Evolutionary conservation across 2,113 vertebrate genomes (phyloP).

Genomic region (Lates calcarifer): DNA sequence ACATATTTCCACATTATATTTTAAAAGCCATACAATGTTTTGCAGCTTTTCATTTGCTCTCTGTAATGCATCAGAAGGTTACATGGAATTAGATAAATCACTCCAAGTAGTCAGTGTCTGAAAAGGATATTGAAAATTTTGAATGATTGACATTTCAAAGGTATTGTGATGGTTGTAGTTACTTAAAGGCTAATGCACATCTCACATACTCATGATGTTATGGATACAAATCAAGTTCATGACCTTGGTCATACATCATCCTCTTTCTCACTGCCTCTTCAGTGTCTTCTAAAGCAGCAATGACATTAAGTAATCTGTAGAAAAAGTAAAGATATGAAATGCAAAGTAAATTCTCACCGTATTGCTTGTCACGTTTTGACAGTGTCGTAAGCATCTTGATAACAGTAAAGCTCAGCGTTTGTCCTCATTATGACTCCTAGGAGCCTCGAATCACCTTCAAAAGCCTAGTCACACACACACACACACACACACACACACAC

Average conservation of each 20-base stretch:
- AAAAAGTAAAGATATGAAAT: conserved; percentile 73
- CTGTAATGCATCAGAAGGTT: conserved; percentile 22
- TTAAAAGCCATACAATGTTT: conserved; percentile 19
- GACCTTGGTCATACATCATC: conserved; percentile 73
- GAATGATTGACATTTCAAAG: conserved; percentile 63
- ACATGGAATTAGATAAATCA: conserved; percentile 46
- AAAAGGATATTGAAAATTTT: conserved; percentile 32
- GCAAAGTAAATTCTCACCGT: conserved; percentile 72
- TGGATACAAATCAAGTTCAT: conserved; percentile 70
- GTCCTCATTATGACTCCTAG: conserved; percentile 79
- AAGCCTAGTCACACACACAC: conserved; percentile 69
- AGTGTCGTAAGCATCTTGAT: conserved; percentile 73
- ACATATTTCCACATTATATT: conserved; percentile 7
- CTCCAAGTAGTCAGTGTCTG: conserved; percentile 34
- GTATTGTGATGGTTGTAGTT: conserved; percentile 45
- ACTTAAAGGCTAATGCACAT: conserved; percentile 68
- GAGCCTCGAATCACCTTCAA: conserved; percentile 82
- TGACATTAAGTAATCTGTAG: conserved; percentile 67
- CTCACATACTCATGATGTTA: conserved; percentile 54
- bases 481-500: conserved; percentile 45
- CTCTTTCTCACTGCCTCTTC: conserved; percentile 44
- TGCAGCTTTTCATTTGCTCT: conserved; percentile 8
- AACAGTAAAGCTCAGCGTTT: conserved; percentile 76
- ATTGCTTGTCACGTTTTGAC: conserved; percentile 80
- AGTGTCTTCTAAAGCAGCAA: conserved; percentile 56